Percentiles rank a stretch among this genome's conserved stretches.
Evolutionary conservation across 2,888 invertebrate genomes (phyloP).

Genomic region (Papilio elwesi): DNA sequence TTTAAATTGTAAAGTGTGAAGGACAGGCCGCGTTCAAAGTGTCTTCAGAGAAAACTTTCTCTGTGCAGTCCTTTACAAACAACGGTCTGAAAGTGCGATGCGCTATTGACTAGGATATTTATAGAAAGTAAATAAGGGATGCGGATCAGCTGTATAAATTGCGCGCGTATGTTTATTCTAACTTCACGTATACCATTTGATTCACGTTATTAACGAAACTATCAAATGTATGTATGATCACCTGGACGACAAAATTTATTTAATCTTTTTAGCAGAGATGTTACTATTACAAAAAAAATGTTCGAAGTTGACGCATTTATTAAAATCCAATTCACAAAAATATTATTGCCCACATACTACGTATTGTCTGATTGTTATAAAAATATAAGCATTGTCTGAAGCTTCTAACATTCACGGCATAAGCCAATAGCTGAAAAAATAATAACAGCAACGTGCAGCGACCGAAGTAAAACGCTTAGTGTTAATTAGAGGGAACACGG

Average conservation of each 20-base stretch:
- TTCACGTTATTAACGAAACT: slow-evolving; percentile 3
- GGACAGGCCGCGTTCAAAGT: slow-evolving; percentile 18
- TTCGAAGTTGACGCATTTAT: neutral
- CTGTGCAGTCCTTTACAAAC: slow-evolving; percentile 50
- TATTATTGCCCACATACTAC: neutral
- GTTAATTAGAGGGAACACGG: slow-evolving; percentile 51
- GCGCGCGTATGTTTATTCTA: neutral
- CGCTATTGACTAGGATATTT: slow-evolving; percentile 69
- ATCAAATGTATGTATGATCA: neutral
- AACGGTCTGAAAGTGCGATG: slow-evolving; percentile 57
- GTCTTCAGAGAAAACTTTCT: slow-evolving; percentile 22
- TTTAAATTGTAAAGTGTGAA: slow-evolving; percentile 25
- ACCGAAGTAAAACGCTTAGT: slow-evolving; percentile 51
- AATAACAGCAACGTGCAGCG: slow-evolving; percentile 33
- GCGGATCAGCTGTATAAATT: slow-evolving; percentile 24
- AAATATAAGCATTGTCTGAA: slow-evolving; percentile 10
- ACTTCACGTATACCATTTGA: neutral
- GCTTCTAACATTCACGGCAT: slow-evolving; percentile 10
- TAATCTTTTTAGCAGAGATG: no score
- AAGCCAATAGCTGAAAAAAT: slow-evolving; percentile 27
- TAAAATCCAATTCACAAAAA: neutral
- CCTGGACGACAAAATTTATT: neutral
- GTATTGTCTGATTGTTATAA: neutral
- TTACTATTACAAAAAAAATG: neutral
- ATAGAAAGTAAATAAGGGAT: slow-evolving; percentile 50